Evolutionary conservation across 1,140 invertebrate genomes (phyloP).

Genomic region (Spodoptera frugiperda): DNA sequence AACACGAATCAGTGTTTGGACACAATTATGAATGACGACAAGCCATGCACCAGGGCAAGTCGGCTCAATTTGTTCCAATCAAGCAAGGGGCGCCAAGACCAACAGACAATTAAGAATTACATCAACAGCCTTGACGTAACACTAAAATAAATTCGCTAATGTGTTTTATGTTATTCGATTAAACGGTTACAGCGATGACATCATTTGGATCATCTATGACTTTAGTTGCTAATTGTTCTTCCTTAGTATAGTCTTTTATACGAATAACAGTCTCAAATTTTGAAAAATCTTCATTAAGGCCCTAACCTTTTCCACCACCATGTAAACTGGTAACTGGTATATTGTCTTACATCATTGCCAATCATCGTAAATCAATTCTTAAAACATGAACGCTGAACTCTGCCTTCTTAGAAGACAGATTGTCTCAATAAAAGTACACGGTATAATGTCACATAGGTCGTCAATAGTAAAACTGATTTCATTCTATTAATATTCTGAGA

Average conservation of each 20-base stretch:
- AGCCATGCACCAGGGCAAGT: background rate
- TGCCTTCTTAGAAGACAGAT: background rate
- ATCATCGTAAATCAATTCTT: too few relatives aligned
- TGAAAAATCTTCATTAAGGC: too few relatives aligned
- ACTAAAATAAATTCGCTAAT: conserved; percentile 31
- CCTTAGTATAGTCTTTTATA: background rate
- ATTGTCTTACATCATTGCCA: too few relatives aligned
- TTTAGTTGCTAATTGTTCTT: background rate
- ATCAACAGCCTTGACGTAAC: conserved; percentile 26
- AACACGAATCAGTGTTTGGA: conserved; percentile 21
- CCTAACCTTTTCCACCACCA: background rate
- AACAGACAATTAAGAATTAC: conserved; percentile 30
- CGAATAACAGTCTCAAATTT: background rate
- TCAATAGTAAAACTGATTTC: background rate
- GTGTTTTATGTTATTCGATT: conserved; percentile 34
- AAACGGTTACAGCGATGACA: conserved; percentile 19
- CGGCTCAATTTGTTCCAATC: conserved; percentile 37
- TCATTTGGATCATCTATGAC: conserved; percentile 17
- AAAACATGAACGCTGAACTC: background rate
- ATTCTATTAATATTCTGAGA: background rate
- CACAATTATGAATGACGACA: conserved; percentile 31
- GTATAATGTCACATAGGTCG: background rate
- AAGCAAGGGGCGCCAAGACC: conserved; percentile 30
- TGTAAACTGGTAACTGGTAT: background rate
- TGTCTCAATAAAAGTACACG: background rate